These are phyloP conservation scores for Euphydryas editha DNA, from an alignment of 2,888 invertebrate species.

Conservation along the genomic window DNA sequence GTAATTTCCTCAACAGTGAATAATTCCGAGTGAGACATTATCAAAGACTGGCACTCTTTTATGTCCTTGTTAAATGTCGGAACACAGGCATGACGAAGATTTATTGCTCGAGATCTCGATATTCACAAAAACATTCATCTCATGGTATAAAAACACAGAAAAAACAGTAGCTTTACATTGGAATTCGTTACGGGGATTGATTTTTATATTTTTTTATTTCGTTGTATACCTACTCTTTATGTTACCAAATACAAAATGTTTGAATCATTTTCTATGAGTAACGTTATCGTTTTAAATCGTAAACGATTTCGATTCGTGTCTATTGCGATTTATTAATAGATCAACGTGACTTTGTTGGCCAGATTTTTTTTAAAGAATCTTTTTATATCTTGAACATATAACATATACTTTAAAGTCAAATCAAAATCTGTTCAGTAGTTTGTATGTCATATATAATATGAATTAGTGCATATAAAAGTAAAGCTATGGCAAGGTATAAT, in stretches of 20 bases:
- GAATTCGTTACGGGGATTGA: constrained; percentile 28
- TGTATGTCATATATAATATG: too few species aligned
- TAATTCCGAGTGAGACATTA: constrained; percentile 33
- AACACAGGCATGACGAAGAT: constrained; percentile 37
- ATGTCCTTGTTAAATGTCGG: constrained; percentile 41
- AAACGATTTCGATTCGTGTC: too few species aligned
- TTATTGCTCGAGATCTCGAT: constrained; percentile 36
- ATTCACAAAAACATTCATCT: constrained; percentile 33
- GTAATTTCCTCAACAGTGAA: constrained; percentile 30
- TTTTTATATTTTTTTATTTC: constrained; percentile 16
- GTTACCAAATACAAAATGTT: neutral
- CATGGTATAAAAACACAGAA: constrained; percentile 15
- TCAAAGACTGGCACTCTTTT: constrained; percentile 38
- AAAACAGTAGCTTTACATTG: constrained; percentile 27
- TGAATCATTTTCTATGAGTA: too few species aligned
- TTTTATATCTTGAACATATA: too few species aligned
- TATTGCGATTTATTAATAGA: too few species aligned
- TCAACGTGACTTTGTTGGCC: too few species aligned
- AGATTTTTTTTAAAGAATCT: too few species aligned
- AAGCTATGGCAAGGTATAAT: too few species aligned
- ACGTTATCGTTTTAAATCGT: too few species aligned
- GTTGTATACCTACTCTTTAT: constrained; percentile 9
- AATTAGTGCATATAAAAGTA: too few species aligned
- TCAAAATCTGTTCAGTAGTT: too few species aligned
- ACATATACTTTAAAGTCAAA: too few species aligned